These are phyloP conservation scores for Manis crassicaudata DNA, from an alignment of 2,797 vertebrate genomes.

Conservation along the genomic window DNA sequence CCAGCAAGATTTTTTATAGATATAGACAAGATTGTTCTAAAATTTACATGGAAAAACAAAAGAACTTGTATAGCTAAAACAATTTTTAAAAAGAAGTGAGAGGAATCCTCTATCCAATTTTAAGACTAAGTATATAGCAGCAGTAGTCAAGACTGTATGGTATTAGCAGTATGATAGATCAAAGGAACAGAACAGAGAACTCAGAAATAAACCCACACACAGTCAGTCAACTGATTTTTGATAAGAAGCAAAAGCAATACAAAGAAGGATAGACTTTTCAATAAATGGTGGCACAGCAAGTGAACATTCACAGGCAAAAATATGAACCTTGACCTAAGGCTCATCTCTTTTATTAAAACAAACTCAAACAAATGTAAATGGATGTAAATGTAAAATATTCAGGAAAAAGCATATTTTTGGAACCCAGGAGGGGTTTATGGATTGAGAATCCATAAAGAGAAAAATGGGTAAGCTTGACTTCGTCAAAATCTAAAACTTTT, in stretches of 20 bases:
- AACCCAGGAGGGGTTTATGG: background rate
- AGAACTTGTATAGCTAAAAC: background rate
- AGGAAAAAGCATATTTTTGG: background rate
- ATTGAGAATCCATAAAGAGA: background rate
- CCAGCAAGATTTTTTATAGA: background rate
- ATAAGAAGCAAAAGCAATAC: background rate
- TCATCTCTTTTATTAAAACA: background rate
- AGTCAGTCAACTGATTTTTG: background rate
- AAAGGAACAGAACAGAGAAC: background rate
- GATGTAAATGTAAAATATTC: background rate
- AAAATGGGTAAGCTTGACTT: background rate
- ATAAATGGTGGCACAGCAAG: background rate
- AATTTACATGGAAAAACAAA: background rate
- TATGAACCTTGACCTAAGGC: background rate
- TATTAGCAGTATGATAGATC: background rate
- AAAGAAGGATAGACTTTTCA: background rate
- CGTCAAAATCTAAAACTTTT: background rate
- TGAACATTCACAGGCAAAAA: background rate
- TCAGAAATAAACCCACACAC: background rate
- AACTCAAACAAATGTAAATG: background rate
- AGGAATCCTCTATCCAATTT: background rate
- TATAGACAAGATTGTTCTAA: background rate
- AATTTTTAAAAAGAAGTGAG: background rate
- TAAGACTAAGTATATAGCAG: background rate
- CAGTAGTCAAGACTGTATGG: background rate